Evolutionary conservation across 2,113 vertebrate genomes (phyloP).

Genomic region (Helogale parvula): DNA sequence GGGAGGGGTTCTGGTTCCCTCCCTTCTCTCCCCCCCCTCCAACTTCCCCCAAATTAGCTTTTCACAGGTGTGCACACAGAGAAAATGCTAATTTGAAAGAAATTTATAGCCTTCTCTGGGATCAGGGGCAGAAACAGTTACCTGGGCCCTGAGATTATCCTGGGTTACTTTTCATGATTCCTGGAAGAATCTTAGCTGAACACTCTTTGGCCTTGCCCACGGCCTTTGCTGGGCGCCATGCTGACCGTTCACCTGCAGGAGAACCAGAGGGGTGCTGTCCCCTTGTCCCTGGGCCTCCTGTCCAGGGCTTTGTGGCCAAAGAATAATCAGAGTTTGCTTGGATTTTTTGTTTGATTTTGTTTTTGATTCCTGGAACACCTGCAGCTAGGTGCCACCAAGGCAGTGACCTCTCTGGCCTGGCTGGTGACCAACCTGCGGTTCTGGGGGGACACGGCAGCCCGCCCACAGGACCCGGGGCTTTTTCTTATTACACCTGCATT

Average conservation of each 20-base stretch:
- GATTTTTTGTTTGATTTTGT: background rate
- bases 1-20: background rate
- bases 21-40: no score
- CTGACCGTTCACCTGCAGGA: background rate
- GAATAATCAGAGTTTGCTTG: fast-evolving
- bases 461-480: background rate
- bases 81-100: background rate
- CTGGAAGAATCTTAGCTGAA: background rate
- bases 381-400: fast-evolving
- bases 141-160: background rate
- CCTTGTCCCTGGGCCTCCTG: background rate
- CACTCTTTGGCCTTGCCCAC: background rate
- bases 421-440: background rate
- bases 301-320: background rate
- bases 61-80: background rate
- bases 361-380: background rate
- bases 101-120: background rate
- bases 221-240: background rate
- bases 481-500: background rate
- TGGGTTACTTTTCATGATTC: background rate
- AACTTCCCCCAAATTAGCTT: background rate
- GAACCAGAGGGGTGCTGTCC: background rate
- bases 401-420: background rate
- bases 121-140: background rate
- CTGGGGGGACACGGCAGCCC: background rate